Conservation (phyloP, 2,113 vertebrate genomes). For the Equus przewalskii region DNA sequence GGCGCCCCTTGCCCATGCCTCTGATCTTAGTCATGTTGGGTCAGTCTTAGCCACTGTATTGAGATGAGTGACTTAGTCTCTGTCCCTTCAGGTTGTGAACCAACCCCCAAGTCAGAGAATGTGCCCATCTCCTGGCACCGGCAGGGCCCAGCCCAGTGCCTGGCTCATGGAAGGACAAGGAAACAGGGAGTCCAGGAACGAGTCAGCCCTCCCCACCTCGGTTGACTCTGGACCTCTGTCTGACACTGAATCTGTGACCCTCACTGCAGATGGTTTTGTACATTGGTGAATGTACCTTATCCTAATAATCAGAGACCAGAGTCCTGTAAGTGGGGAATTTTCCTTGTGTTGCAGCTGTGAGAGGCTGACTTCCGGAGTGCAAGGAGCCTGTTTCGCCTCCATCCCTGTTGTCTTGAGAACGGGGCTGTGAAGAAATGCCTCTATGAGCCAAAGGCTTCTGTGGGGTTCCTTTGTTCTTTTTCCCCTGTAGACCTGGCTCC, state of each 20-base stretch:
- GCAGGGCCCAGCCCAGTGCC: background rate
- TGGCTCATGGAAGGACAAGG: background rate
- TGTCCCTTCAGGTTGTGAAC: background rate
- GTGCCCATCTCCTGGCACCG: background rate
- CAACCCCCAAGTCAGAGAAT: background rate
- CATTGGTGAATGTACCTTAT: background rate
- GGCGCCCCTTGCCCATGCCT: fast-evolving
- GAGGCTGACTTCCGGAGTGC: background rate
- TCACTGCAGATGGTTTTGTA: background rate
- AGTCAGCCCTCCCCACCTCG: fast-evolving
- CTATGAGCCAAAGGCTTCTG: background rate
- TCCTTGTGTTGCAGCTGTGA: fast-evolving
- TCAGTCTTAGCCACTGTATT: background rate
- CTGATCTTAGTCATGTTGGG: no score
- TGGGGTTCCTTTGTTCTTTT: no score
- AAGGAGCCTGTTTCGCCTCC: no score
- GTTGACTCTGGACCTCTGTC: no score
- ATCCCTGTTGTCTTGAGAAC: fast-evolving
- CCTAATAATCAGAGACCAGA: background rate
- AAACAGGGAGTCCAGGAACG: background rate
- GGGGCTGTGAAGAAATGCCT: no score
- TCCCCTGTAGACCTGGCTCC: background rate
- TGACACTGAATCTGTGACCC: background rate
- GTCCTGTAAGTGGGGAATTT: background rate
- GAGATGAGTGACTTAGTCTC: background rate